Conservation (phyloP, 2,888 invertebrate species). For the Euplagia quadripunctaria region DNA sequence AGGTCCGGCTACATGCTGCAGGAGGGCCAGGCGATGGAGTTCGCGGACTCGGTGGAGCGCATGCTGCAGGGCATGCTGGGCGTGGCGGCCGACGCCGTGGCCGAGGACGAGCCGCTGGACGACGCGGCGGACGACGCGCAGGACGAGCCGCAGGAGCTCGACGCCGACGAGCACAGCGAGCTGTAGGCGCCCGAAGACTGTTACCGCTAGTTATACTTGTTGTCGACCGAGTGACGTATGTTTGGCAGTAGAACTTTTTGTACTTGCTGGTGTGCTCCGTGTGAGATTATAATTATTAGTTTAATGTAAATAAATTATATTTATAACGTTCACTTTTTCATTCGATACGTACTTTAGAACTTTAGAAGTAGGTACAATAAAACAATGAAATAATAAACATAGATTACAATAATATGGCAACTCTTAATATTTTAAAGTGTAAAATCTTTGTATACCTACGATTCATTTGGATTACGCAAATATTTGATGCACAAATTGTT, state of each 20-base stretch:
- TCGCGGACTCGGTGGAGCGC: constrained; percentile 96
- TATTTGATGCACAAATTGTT: too few species aligned
- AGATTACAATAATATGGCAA: too few species aligned
- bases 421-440: too few species aligned
- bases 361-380: too few species aligned
- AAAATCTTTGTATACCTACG: too few species aligned
- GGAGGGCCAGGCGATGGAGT: constrained; percentile 89
- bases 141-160: constrained; percentile 38
- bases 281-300: constrained; percentile 43
- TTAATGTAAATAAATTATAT: constrained; percentile 65
- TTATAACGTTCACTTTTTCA: constrained; percentile 34
- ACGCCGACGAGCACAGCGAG: constrained; percentile 68
- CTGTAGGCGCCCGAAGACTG: constrained; percentile 51
- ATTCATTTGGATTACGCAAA: too few species aligned
- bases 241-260: constrained; percentile 37
- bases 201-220: neutral
- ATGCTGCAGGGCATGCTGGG: constrained; percentile 95
- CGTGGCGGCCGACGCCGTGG: constrained; percentile 90
- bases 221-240: constrained; percentile 9
- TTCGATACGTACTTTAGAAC: too few species aligned
- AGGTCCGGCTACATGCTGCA: constrained; percentile 94
- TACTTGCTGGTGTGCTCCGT: constrained; percentile 36
- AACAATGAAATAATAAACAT: too few species aligned
- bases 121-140: constrained; percentile 42
- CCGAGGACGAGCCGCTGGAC: constrained; percentile 52